phyloP scores from a whole-genome alignment of 2,888 invertebrate genomes.

The Noctua pronuba region DNA sequence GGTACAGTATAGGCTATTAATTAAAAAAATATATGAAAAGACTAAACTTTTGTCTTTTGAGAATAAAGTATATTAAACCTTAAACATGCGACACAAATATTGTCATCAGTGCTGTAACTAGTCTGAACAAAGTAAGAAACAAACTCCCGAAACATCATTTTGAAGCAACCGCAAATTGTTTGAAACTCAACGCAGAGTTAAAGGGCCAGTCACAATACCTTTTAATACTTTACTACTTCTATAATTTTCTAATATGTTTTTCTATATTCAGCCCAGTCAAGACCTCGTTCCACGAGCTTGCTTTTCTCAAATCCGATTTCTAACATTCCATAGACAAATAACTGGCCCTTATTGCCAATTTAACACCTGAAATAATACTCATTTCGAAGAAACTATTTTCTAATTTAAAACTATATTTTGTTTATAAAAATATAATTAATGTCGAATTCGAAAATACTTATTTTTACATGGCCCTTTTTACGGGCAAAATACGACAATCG shows the following conservation, averaged over 20 bases:
- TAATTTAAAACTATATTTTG: conserved; percentile 29
- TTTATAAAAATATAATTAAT: conserved; percentile 58
- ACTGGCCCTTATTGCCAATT: conserved; percentile 14
- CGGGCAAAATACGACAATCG: neutral
- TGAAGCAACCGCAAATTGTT: neutral
- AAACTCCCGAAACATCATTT: neutral
- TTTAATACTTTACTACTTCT: neutral
- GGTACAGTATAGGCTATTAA: too few species aligned
- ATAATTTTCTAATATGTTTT: neutral
- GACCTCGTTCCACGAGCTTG: neutral
- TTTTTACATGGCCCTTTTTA: conserved; percentile 7
- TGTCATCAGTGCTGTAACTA: too few species aligned
- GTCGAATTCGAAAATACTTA: conserved; percentile 32
- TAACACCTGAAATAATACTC: conserved; percentile 44
- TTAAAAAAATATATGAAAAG: too few species aligned
- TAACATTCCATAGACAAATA: neutral
- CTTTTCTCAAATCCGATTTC: neutral
- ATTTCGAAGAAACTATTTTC: conserved; percentile 29
- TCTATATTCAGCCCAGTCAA: neutral
- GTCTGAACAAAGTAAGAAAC: too few species aligned
- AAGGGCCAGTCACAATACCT: neutral
- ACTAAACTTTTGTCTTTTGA: too few species aligned
- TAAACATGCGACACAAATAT: too few species aligned
- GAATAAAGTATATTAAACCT: too few species aligned
- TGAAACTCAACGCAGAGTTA: neutral